phyloP scores from a whole-genome alignment of 2,888 invertebrate species.

The Ichneumoninae sp. region DNA sequence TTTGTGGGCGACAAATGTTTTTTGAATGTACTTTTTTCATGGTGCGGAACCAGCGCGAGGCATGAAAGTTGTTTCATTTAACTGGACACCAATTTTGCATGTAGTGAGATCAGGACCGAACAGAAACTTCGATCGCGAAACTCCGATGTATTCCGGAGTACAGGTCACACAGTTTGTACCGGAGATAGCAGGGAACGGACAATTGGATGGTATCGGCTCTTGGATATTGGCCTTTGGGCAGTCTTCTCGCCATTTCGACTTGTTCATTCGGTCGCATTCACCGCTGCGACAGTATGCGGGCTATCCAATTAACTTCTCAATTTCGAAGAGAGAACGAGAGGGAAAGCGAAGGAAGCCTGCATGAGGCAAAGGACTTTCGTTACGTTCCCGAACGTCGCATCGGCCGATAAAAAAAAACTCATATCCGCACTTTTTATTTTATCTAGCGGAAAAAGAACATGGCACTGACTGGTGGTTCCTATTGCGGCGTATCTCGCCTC shows the following conservation, averaged over 20 bases:
- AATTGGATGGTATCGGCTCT: slow-evolving; percentile 31
- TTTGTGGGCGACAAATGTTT: background rate
- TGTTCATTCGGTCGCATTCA: slow-evolving; percentile 3
- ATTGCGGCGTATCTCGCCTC: background rate
- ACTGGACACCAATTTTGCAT: background rate
- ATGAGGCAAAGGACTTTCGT: background rate
- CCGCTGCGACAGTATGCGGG: slow-evolving; percentile 36
- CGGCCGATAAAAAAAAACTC: slow-evolving; percentile 8
- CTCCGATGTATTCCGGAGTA: background rate
- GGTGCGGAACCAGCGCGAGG: background rate
- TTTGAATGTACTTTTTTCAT: background rate
- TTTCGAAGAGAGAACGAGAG: slow-evolving; percentile 8
- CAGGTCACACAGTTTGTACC: background rate
- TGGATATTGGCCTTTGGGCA: slow-evolving; percentile 41
- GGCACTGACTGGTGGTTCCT: background rate
- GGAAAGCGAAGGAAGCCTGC: background rate
- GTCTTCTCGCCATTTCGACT: slow-evolving; percentile 43
- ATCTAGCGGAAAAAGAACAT: background rate
- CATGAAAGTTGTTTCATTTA: background rate
- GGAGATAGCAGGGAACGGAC: background rate
- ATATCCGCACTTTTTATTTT: background rate
- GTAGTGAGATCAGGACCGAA: background rate
- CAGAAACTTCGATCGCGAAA: slow-evolving; percentile 7
- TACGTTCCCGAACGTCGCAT: background rate
- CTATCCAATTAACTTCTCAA: slow-evolving; percentile 41